Evolutionary conservation across 2,888 invertebrate genomes (phyloP), one percentile per base, ranked within the genome.

Genomic region (Acheta domesticus): DNA sequence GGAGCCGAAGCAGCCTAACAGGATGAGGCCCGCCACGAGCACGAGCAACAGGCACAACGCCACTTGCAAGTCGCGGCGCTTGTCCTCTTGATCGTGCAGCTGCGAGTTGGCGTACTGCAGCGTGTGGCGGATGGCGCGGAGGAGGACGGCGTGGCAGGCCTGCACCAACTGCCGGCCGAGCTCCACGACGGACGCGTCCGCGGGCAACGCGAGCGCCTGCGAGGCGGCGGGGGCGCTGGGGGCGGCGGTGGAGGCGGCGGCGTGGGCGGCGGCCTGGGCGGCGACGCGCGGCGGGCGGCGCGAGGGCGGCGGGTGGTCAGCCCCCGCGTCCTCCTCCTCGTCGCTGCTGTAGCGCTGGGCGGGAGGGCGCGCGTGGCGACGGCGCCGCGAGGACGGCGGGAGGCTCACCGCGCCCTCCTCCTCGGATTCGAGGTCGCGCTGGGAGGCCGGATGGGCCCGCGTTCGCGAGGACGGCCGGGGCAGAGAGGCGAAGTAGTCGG

Each of bases 1-100:
- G 82, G 91, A 92, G 81, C 93, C 92, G 81, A 93, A 90, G 62
- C 62, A 62, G 78, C 93, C 92, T 82, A 94, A 89, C 86, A 96
- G 89, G 82, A 96, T 90, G 81, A 96, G 89, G 20, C 93, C 93
- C 78, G 94, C 93, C 73, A 96, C 91, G 82, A 96, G 88, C 78
- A 96, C 90, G 81, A 96, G 89, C 82, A 96, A 90, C 84, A 95
- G 92, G 80, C 95, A 92, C 84, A 95, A 88, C 11, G 94, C 92
- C 84, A 94, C 91, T 84, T 94, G 93, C 81, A 93, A 89, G 84
- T 94, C 92, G 81, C 92, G 91, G 83, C 93, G 91, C 79, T 88
- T 88, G 62, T 86, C 86, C 78, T 86, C 85, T 84, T 92, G 91
- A 83, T 93, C 85, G 4, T 84, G 84, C 74, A 84, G 83, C 21